phyloP scores from a whole-genome alignment of 2,113 vertebrate species.

The Pomatostomus ruficeps region DNA sequence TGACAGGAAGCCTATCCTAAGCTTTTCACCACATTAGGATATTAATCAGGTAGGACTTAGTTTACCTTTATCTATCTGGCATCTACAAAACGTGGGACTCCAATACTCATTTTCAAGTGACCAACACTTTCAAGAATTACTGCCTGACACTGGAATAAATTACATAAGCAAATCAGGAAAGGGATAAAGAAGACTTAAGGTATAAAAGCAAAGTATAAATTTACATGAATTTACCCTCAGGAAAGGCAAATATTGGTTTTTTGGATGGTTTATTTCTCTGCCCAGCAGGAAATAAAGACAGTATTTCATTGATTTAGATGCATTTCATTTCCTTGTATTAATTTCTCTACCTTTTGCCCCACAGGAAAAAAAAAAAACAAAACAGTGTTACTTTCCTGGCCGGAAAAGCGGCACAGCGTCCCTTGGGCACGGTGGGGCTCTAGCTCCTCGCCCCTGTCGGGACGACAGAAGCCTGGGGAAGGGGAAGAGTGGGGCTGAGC shows the following conservation, averaged over 20 bases:
- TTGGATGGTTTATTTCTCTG: rapidly evolving
- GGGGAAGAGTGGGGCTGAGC: neutral
- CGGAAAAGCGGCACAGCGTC: neutral
- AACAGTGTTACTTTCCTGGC: neutral
- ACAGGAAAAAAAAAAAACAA: rapidly evolving
- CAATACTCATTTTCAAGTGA: neutral
- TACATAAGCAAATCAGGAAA: neutral
- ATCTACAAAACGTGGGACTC: neutral
- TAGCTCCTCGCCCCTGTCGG: rapidly evolving
- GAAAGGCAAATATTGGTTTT: neutral
- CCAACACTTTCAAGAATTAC: neutral
- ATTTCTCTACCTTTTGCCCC: neutral
- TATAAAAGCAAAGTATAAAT: neutral
- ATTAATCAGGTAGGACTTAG: neutral
- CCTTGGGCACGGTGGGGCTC: neutral
- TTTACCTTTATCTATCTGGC: neutral
- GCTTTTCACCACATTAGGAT: neutral
- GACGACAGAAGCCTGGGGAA: neutral
- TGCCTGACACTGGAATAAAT: neutral
- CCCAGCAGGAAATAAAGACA: neutral
- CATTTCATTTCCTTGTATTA: neutral
- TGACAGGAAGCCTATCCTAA: neutral
- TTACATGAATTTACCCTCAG: neutral
- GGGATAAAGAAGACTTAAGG: neutral
- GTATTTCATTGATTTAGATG: neutral